A percentile compares a stretch with the other conserved stretches of the same genome.
phyloP scores from a whole-genome alignment of 2,113 vertebrate species.

The Brevimyrus niger region DNA sequence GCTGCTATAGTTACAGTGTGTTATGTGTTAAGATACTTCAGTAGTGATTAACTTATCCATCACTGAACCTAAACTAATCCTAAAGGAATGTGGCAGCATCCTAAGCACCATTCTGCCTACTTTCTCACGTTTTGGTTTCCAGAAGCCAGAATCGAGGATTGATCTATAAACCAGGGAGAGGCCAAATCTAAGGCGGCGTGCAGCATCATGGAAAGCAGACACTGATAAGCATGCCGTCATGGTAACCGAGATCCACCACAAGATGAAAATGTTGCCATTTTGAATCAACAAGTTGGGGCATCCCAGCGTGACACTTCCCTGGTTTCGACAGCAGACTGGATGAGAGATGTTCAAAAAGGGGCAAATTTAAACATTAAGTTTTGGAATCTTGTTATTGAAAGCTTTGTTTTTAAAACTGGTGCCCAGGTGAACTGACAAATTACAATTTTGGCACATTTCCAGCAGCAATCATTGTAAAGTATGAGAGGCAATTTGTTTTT shows the following conservation, averaged over 20 bases:
- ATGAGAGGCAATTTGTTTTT: not conserved
- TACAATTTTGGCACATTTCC: not conserved
- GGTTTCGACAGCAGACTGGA: not conserved
- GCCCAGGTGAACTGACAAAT: not conserved
- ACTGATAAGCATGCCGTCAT: not conserved
- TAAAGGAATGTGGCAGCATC: not conserved
- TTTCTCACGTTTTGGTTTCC: not conserved
- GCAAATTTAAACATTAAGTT: not conserved
- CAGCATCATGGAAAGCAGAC: not conserved
- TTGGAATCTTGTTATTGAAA: not conserved
- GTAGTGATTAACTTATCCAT: not conserved
- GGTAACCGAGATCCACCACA: not conserved
- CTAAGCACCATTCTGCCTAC: not conserved
- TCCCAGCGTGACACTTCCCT: not conserved
- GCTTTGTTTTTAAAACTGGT: not conserved
- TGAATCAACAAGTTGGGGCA: not conserved
- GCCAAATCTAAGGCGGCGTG: not conserved
- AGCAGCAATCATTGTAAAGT: not conserved
- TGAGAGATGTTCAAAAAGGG: not conserved
- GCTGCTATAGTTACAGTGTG: not conserved
- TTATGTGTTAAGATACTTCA: not conserved
- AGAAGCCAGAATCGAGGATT: not conserved
- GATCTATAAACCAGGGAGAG: not conserved
- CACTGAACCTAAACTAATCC: not conserved
- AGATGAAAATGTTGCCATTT: not conserved